These are phyloP conservation scores for Steromphala cineraria DNA, from an alignment of 2,888 invertebrate genomes.

Conservation along the genomic window DNA sequence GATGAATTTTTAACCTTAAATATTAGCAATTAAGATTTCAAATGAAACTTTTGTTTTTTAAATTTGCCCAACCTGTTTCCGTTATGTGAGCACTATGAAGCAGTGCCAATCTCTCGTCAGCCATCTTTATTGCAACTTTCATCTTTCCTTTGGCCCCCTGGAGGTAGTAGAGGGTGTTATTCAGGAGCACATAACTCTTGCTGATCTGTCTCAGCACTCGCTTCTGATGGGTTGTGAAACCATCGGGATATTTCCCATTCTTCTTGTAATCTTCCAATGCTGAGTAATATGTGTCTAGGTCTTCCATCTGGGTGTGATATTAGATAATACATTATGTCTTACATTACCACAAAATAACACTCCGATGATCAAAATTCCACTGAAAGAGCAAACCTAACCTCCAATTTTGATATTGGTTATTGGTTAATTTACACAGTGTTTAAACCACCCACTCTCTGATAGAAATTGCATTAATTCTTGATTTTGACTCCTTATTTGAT, in stretches of 20 bases:
- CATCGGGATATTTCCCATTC: conserved; percentile 43
- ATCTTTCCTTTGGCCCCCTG: conserved; percentile 31
- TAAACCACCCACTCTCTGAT: no score
- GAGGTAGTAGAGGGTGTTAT: conserved; percentile 45
- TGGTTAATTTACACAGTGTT: no score
- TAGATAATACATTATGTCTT: no score
- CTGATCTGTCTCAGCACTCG: conserved; percentile 46
- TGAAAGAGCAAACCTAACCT: no score
- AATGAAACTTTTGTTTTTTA: no score
- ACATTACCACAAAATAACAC: no score
- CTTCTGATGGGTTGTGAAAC: conserved; percentile 45
- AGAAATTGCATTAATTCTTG: no score
- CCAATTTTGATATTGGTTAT: no score
- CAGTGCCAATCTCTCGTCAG: conserved; percentile 47
- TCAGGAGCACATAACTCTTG: conserved; percentile 42
- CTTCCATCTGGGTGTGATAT: background rate
- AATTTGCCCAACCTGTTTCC: conserved; percentile 36
- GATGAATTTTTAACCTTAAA: no score
- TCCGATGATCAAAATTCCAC: no score
- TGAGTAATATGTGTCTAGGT: conserved; percentile 36
- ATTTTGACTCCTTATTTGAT: no score
- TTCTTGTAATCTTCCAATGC: conserved; percentile 43
- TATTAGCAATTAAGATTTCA: no score
- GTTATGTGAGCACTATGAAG: conserved; percentile 46
- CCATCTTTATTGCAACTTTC: conserved; percentile 43